phyloP scores from a whole-genome alignment of 2,113 vertebrate species.

The Oncorhynchus gorbuscha region DNA sequence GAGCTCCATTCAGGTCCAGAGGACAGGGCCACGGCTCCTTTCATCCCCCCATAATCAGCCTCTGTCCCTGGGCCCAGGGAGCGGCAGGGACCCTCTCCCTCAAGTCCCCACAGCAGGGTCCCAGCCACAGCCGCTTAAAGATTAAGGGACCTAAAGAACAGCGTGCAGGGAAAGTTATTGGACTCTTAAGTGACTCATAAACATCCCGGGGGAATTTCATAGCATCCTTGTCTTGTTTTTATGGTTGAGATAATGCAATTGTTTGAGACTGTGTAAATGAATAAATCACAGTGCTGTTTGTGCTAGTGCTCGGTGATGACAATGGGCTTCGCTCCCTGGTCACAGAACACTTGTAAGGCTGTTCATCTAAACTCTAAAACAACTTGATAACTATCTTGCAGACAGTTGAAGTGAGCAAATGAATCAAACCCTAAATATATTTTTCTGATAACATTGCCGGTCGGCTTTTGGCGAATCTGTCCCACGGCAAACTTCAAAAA shows the following conservation, averaged over 20 bases:
- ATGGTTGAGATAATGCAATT: conserved; percentile 69
- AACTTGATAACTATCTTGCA: conserved; percentile 54
- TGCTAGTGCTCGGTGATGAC: conserved; percentile 42
- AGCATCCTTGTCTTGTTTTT: conserved; percentile 68
- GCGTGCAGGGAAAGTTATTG: conserved; percentile 76
- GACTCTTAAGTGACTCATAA: conserved; percentile 79
- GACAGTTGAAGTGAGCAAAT: conserved; percentile 7
- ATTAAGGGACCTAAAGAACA: conserved; percentile 40
- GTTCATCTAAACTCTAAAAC: conserved; percentile 52
- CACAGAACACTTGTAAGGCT: conserved; percentile 59
- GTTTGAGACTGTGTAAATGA: conserved; percentile 70
- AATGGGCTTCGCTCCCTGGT: conserved; percentile 52
- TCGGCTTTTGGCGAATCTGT: not conserved
- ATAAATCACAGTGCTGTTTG: conserved; percentile 71
- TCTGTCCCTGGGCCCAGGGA: conserved; percentile 42
- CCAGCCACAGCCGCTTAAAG: conserved; percentile 54
- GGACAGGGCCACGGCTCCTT: conserved; percentile 56
- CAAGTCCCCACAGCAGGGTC: conserved; percentile 33
- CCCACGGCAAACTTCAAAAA: not conserved
- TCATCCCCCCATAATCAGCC: conserved; percentile 67
- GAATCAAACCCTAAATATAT: not conserved
- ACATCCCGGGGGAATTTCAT: conserved; percentile 72
- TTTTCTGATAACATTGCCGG: not conserved
- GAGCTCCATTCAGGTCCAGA: conserved; percentile 61
- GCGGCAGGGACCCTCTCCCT: conserved; percentile 45